phyloP scores from a whole-genome alignment of 2,113 vertebrate species.

The Reinhardtius hippoglossoides region DNA sequence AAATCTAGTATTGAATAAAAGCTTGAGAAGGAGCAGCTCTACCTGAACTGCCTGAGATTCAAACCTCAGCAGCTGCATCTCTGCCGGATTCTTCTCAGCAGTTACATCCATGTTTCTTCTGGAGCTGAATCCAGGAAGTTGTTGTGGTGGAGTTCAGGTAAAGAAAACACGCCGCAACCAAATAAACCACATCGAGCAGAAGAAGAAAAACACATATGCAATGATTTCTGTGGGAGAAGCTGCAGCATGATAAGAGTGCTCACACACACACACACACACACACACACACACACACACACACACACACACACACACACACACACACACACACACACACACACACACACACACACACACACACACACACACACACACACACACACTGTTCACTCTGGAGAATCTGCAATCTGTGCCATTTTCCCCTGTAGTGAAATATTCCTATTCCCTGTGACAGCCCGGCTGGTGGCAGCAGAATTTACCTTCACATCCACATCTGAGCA shows the following conservation, averaged over 20 bases:
- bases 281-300: neutral
- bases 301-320: neutral
- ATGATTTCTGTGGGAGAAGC: slow-evolving; percentile 25
- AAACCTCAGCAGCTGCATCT: neutral
- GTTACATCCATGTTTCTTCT: neutral
- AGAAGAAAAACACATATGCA: slow-evolving; percentile 12
- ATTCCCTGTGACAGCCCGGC: too few species aligned
- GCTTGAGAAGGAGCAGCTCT: too few species aligned
- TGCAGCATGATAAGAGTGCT: neutral
- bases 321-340: too few species aligned
- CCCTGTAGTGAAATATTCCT: too few species aligned
- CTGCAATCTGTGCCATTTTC: too few species aligned
- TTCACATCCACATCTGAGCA: too few species aligned
- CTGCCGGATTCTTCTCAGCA: neutral
- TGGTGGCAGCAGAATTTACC: too few species aligned
- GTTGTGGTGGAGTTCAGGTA: slow-evolving; percentile 34
- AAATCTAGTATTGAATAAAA: too few species aligned
- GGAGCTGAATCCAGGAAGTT: slow-evolving; percentile 9
- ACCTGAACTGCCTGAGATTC: too few species aligned
- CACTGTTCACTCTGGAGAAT: neutral
- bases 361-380: neutral
- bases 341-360: slow-evolving; percentile 4
- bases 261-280: neutral
- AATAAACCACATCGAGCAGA: slow-evolving; percentile 4
- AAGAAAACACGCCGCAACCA: slow-evolving; percentile 33